Base-by-base conservation (phyloP, 2,113 vertebrate species). In the Hyperopisus bebe region DNA sequence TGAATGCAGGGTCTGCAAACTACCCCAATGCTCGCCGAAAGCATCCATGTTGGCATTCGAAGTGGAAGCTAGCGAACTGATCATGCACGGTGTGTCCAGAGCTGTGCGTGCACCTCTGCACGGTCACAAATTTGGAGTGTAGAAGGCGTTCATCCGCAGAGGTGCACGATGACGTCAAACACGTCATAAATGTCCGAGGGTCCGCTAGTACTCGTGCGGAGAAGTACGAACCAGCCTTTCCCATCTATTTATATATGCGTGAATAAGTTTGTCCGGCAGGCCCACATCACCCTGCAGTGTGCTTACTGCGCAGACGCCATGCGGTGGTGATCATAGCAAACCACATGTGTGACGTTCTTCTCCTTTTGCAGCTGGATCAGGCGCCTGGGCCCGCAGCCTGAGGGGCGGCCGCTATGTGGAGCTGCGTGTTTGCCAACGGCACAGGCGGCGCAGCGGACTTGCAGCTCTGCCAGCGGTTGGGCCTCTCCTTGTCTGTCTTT, bases 401-500 rank as follows among this genome's bases (percentile, higher is more conserved):
- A 47, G 90, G 91, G 91, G 93, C 93, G 88, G 93, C 93, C 96
- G 95, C 95, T 93, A 99, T 99, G 98, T 99, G 98, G 98, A 97
- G 96, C 96, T 99, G 98, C 91, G 94, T 97, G 94, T 94, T 93
- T 90, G 93, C 97, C 93, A 98, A 99, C 90, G 94, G 95, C 91
- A 98, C 97, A 0, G 94, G 94, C 77, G 91, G 93, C 93, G 94
- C 89, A 0, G 93, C 95, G 92, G 97, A 97, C 91, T 94, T 95
- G 89, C 95, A 93, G n/a, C 96, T 97, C 91, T 99, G 98, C 96
- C 96, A 96, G 94, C 96, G 98, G 91, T 95, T 97, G 11, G 97
- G 97, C 88, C 96, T 98, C 24, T 96, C 95, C 89, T 95, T 99
- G 90, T 98, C 97, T 0, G 92, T 97, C 90, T 94, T 98, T 90